These are phyloP conservation scores for Sinotaia quadrata DNA, from an alignment of 2,888 invertebrate species.

Conservation along the genomic window DNA sequence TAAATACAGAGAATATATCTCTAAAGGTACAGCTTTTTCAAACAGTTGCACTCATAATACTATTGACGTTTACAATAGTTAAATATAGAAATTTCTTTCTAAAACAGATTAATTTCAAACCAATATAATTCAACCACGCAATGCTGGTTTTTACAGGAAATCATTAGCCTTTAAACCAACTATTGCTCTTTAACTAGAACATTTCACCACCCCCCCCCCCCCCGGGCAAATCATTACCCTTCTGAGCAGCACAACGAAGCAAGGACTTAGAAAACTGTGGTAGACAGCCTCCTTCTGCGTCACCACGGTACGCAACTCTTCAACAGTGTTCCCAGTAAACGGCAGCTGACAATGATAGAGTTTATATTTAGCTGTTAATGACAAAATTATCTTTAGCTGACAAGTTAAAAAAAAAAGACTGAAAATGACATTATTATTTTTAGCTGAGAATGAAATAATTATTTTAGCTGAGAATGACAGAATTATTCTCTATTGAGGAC, in stretches of 20 bases:
- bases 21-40: no score
- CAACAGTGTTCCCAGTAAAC: constrained; percentile 8
- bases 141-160: no score
- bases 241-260: not conserved
- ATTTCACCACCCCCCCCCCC: no score
- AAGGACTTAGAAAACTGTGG: constrained; percentile 14
- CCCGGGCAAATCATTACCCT: constrained; percentile 14
- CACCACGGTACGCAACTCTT: constrained; percentile 3
- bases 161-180: no score
- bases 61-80: no score
- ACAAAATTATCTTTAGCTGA: not conserved
- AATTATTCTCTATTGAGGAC: not conserved
- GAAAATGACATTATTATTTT: not conserved
- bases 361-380: not conserved
- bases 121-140: no score
- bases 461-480: not conserved
- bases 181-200: no score
- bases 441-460: not conserved
- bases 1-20: no score
- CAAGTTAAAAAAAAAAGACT: not conserved
- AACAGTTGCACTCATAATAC: no score
- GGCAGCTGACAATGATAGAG: constrained; percentile 10
- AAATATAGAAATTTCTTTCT: no score
- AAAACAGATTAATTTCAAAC: no score
- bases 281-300: constrained; percentile 18